Evolutionary conservation across 1,140 invertebrate species (phyloP).

Genomic region (Apocrypta bakeri): DNA sequence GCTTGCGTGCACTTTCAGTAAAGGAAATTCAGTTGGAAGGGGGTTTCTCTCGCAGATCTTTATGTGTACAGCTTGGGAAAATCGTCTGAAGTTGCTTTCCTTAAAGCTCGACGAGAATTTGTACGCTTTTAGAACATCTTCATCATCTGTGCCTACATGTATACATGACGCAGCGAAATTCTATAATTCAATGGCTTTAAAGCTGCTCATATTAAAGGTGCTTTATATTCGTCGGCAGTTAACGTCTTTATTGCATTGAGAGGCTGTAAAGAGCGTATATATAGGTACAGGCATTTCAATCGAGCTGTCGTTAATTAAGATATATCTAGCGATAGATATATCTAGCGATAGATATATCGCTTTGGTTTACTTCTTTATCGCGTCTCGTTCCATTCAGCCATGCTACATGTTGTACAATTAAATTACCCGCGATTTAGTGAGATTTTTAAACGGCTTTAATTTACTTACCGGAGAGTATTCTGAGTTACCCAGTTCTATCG

Average conservation of each 20-base stretch:
- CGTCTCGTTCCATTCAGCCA: background rate
- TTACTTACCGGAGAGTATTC: too few species aligned
- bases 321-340: too few species aligned
- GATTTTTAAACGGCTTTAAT: too few species aligned
- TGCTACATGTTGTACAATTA: too few species aligned
- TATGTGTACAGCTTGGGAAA: background rate
- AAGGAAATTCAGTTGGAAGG: background rate
- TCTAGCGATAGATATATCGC: too few species aligned
- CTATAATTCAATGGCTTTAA: background rate
- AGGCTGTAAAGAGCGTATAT: background rate
- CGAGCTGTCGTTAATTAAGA: constrained; percentile 16
- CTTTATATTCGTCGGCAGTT: too few species aligned
- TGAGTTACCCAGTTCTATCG: too few species aligned
- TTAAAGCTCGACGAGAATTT: background rate
- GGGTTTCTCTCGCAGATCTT: background rate
- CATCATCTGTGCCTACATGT: background rate
- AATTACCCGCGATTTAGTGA: too few species aligned
- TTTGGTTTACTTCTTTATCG: background rate
- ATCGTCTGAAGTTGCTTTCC: background rate
- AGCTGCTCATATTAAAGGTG: constrained; percentile 2
- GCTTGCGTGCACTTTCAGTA: background rate
- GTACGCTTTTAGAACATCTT: background rate
- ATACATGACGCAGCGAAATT: constrained; percentile 15
- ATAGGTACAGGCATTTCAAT: background rate
- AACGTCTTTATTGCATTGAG: too few species aligned